Conservation (phyloP, 1,140 invertebrate species). For the Adoxophyes honmai region DNA sequence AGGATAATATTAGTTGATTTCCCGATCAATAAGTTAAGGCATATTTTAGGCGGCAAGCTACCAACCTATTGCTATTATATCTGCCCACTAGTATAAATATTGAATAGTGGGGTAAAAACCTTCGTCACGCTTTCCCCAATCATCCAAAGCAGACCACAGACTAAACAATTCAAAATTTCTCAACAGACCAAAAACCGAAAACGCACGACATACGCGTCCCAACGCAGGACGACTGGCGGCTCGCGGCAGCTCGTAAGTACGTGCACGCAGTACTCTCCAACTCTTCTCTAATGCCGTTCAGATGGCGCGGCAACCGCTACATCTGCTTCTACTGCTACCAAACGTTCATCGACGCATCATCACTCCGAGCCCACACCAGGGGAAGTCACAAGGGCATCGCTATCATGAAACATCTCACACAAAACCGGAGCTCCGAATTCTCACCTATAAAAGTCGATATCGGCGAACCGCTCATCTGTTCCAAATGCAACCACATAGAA, state of each 20-base stretch:
- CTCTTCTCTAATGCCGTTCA: not conserved
- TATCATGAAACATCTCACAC: constrained; percentile 4
- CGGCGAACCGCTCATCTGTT: not conserved
- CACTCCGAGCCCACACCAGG: not conserved
- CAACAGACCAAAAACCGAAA: not conserved
- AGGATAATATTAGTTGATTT: too few species aligned
- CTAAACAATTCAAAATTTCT: too few species aligned
- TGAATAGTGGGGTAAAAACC: too few species aligned
- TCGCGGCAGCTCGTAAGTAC: not conserved
- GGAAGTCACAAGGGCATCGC: not conserved
- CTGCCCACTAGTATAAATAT: too few species aligned
- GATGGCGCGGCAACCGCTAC: constrained; percentile 4
- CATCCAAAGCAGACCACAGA: too few species aligned
- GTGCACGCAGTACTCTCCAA: not conserved
- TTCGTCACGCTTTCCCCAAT: too few species aligned
- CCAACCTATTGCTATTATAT: too few species aligned
- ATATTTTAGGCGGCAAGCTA: too few species aligned
- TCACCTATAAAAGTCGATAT: not conserved
- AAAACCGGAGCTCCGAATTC: not conserved
- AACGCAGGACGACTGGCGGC: not conserved
- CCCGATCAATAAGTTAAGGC: too few species aligned
- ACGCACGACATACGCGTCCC: not conserved
- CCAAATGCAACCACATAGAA: not conserved
- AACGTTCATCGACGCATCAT: not conserved
- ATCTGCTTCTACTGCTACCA: constrained; percentile 11